Base-by-base conservation (phyloP, 2,888 invertebrate species). In the Bhutanitis thaidina region DNA sequence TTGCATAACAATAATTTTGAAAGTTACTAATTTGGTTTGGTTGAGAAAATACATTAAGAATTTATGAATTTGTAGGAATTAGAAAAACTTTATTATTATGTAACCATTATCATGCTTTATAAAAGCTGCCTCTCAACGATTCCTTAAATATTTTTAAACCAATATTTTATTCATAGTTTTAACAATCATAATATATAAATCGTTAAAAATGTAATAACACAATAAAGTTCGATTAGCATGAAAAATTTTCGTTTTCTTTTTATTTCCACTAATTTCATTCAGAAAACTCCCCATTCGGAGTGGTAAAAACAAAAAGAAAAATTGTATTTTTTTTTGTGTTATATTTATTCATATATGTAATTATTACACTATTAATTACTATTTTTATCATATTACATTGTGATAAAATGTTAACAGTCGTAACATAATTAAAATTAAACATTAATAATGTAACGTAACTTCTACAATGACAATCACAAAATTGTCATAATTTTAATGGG, bases 161-260 rank as follows among this genome's bases (percentile, higher is more conserved):
- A 20, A 12, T 13, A 15, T 40, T 16, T 40, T 41, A 25, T 29
- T 1, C 9, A 13, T 36, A 43, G 10, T 30, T 35, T 41, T 3
- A 34, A 49, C 45, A 29, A 9, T 35, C 15, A 34, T 43, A n/a
- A 29, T 50, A 45, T 13, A 39, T 16, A 43, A 30, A 45, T 34
- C 47, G 49, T 49, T 52, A 43, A 37, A 52, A 38, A 41, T 48
- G 14, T n/a, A 38, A 47, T 39, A 39, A 32, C 13, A 10, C 2
- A 47, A 39, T 39, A 38, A 14, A 32, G 5, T 29, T 25, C 10
- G 30, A 30, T n/a, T 30, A 30, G 30, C n/a, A 29, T 29, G 3
- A 9, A 2, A 8, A 9, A 5, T 2, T 29, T 9, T 29, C 29
- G 8, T 29, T 3, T 29, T n/a, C n/a, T n/a, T n/a, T n/a, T n/a